Conservation (phyloP, 2,797 vertebrate genomes). For the Natrix natrix region DNA sequence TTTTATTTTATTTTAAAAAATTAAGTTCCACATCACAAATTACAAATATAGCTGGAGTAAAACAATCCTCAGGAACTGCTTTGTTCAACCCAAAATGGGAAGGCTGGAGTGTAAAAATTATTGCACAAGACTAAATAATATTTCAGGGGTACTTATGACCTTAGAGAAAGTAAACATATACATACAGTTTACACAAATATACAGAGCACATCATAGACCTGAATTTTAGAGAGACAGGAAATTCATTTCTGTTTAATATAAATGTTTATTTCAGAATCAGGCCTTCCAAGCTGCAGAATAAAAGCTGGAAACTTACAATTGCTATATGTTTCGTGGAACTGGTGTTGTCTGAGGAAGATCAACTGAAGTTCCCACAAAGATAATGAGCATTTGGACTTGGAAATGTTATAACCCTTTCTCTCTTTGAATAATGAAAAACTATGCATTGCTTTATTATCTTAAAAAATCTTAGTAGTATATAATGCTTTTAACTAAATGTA, state of each 20-base stretch:
- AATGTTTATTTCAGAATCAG: not conserved
- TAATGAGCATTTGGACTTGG: not conserved
- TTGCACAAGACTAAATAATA: not conserved
- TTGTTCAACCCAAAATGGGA: not conserved
- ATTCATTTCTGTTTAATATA: not conserved
- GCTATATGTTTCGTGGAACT: not conserved
- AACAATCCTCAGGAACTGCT: not conserved
- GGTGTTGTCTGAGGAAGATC: not conserved
- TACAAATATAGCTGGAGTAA: not conserved
- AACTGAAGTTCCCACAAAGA: not conserved
- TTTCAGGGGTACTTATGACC: not conserved
- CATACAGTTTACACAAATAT: not conserved
- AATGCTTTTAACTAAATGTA: not conserved
- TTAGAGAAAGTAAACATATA: not conserved
- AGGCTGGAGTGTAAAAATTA: not conserved
- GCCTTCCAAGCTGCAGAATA: not conserved
- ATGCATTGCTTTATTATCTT: not conserved
- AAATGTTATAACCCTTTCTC: not conserved
- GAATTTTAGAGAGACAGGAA: not conserved
- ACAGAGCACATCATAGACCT: not conserved
- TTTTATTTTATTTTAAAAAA: not conserved
- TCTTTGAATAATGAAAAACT: not conserved
- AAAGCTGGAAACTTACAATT: not conserved
- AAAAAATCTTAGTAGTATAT: not conserved
- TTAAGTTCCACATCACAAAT: conserved; percentile 4